phyloP scores from a whole-genome alignment of 2,113 vertebrate genomes.

The Phaethornis superciliosus region DNA sequence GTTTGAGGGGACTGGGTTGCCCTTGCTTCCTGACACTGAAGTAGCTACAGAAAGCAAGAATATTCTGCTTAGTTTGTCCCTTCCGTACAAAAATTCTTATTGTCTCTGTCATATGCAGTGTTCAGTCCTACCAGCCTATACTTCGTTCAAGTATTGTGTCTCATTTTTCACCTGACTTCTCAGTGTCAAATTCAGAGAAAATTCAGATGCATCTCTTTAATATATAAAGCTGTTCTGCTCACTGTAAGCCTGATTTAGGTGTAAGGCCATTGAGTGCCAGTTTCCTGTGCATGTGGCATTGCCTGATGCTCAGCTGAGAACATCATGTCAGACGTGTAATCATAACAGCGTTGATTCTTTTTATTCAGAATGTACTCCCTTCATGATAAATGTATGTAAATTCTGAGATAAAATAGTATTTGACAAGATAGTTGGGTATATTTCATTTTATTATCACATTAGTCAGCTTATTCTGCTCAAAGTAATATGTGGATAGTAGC shows the following conservation, averaged over 20 bases:
- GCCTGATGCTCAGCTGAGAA: conserved; percentile 25
- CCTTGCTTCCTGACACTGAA: not conserved
- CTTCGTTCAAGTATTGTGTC: not conserved
- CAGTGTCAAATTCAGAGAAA: not conserved
- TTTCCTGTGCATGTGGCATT: conserved; percentile 41
- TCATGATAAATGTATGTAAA: conserved; percentile 62
- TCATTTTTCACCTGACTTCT: not conserved
- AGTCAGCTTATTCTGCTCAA: conserved; percentile 52
- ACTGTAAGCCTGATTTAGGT: not conserved
- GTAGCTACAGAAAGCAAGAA: not conserved
- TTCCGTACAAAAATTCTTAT: not conserved
- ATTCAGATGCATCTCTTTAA: not conserved
- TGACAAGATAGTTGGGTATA: conserved; percentile 47
- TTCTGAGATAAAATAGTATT: conserved; percentile 53
- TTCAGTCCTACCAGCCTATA: not conserved
- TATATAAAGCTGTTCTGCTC: not conserved
- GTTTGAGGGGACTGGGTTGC: not conserved
- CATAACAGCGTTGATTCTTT: conserved; percentile 58
- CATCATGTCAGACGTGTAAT: conserved; percentile 51
- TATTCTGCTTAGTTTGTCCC: not conserved
- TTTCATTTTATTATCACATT: conserved; percentile 64
- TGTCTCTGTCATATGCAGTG: not conserved
- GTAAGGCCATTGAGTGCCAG: not conserved
- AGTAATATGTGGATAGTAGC: conserved; percentile 45
- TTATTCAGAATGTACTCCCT: conserved; percentile 12